A percentile compares a stretch with the other conserved stretches of the same genome.
phyloP scores from a whole-genome alignment of 2,113 vertebrate genomes.

The Polypterus bichir region DNA sequence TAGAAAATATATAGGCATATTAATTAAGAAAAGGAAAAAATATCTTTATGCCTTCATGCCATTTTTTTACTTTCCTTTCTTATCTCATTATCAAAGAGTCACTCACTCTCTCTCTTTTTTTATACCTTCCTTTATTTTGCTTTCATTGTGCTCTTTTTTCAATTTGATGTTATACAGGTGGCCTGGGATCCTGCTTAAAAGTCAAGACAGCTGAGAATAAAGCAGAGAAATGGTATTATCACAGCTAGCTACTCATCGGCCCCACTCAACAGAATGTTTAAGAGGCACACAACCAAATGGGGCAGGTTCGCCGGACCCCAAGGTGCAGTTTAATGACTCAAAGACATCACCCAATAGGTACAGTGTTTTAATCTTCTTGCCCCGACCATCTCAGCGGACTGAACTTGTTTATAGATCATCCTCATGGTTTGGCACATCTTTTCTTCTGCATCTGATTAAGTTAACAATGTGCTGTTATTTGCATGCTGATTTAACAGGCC shows the following conservation, averaged over 20 bases:
- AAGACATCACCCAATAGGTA: conserved; percentile 41
- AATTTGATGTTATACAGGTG: conserved; percentile 6
- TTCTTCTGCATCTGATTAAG: conserved; percentile 98
- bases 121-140: conserved; percentile 8
- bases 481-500: conserved; percentile 97
- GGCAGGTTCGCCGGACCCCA: conserved; percentile 16
- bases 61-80: no score
- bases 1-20: no score
- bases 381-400: conserved; percentile 52
- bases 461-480: conserved; percentile 99
- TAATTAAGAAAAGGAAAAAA: no score
- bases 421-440: conserved; percentile 75
- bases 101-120: conserved; percentile 1
- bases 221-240: neutral
- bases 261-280: conserved; percentile 23
- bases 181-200: conserved; percentile 12
- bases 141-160: neutral
- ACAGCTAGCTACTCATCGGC: conserved; percentile 13
- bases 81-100: no score
- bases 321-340: conserved; percentile 31
- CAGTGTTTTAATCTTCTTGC: conserved; percentile 55
- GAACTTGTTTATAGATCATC: conserved; percentile 56
- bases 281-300: neutral
- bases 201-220: neutral
- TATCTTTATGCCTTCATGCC: no score